Evolutionary conservation across 2,888 invertebrate species (phyloP).

Genomic region (Amblyjoppa fuscipennis): DNA sequence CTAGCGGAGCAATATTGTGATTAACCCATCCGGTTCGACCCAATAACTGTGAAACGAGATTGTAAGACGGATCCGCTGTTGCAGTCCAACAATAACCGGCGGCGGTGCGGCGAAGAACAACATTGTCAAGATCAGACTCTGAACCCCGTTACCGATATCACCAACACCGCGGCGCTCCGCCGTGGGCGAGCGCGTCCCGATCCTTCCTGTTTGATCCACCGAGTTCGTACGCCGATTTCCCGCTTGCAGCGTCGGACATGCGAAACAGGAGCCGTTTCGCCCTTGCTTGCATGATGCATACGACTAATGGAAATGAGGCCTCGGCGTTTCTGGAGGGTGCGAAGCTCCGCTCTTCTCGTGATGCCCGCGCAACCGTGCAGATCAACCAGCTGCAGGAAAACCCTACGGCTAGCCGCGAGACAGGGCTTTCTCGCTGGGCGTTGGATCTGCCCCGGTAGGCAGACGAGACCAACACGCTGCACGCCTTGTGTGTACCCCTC

Average conservation of each 20-base stretch:
- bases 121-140: background rate
- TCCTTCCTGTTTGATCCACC: background rate
- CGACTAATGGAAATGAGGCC: constrained; percentile 69
- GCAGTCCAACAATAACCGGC: background rate
- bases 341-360: constrained; percentile 10
- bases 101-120: background rate
- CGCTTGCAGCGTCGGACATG: constrained; percentile 2
- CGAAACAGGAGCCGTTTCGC: constrained; percentile 5
- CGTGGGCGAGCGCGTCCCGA: background rate
- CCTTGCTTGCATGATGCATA: constrained; percentile 63
- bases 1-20: no score
- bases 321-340: constrained; percentile 50
- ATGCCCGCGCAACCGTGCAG: background rate
- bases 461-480: background rate
- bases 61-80: background rate
- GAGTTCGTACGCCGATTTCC: constrained; percentile 1
- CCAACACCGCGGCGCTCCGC: background rate
- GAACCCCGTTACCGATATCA: background rate
- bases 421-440: constrained; percentile 35
- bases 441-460: constrained; percentile 18
- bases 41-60: background rate
- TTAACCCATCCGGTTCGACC: background rate
- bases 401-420: constrained; percentile 31
- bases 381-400: constrained; percentile 14
- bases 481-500: background rate